phyloP scores from a whole-genome alignment of 2,797 vertebrate species.

The Harpagifer antarcticus region DNA sequence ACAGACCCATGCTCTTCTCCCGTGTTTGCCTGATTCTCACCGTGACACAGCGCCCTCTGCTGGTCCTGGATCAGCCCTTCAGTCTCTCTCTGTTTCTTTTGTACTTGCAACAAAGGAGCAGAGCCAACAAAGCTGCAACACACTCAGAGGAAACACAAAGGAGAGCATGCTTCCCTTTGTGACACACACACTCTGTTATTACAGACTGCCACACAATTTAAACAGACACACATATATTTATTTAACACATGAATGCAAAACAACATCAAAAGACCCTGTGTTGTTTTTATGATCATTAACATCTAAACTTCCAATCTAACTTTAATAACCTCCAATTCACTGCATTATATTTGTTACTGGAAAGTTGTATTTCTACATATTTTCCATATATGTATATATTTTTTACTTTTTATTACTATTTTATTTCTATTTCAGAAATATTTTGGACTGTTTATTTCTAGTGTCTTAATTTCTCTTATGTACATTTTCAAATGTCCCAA shows the following conservation, averaged over 20 bases:
- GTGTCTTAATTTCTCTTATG: too few species aligned
- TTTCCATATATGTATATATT: too few species aligned
- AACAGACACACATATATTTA: conserved; percentile 13
- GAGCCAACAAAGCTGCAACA: conserved; percentile 65
- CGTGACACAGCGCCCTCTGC: conserved; percentile 50
- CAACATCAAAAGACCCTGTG: not conserved
- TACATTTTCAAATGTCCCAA: too few species aligned
- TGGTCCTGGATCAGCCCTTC: conserved; percentile 8
- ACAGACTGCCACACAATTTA: conserved; percentile 15
- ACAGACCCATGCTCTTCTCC: not conserved
- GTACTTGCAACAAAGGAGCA: conserved; percentile 71
- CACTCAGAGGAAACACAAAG: conserved; percentile 70
- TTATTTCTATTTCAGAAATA: too few species aligned
- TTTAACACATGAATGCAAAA: not conserved
- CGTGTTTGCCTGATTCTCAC: not conserved
- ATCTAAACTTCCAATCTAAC: not conserved
- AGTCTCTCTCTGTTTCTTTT: conserved; percentile 28
- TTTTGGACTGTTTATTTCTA: too few species aligned
- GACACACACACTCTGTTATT: conserved; percentile 48
- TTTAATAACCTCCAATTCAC: not conserved
- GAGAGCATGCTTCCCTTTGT: conserved; percentile 69
- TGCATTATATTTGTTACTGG: too few species aligned
- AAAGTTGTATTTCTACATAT: too few species aligned
- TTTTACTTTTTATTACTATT: too few species aligned
- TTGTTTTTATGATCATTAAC: not conserved